Conservation (phyloP, 2,797 vertebrate species). For the Arctocebus calabarensis region DNA sequence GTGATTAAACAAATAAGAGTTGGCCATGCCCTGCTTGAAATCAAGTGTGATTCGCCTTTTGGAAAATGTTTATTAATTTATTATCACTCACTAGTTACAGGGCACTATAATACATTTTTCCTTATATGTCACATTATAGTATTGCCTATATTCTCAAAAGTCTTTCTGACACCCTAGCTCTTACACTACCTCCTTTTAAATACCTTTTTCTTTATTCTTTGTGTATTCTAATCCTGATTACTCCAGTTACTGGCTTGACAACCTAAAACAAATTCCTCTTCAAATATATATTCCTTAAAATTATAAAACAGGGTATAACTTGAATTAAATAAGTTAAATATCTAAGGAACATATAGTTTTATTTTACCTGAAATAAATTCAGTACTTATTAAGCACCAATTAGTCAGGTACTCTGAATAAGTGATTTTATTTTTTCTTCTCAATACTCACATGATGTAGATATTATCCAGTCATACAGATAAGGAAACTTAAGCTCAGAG, state of each 20-base stretch:
- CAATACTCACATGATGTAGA: not conserved
- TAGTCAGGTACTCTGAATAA: not conserved
- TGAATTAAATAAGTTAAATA: constrained; percentile 10
- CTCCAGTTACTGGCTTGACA: constrained; percentile 18
- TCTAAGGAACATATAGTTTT: not conserved
- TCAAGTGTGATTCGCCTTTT: not conserved
- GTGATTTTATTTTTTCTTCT: not conserved
- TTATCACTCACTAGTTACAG: not conserved
- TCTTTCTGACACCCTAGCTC: not conserved
- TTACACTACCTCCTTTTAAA: not conserved
- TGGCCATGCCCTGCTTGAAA: not conserved
- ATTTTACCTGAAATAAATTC: not conserved
- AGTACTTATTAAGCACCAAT: not conserved
- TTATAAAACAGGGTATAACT: not conserved
- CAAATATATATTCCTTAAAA: not conserved
- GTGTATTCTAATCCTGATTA: not conserved
- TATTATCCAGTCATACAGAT: not conserved
- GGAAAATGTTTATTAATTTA: not conserved
- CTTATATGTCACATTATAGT: not conserved
- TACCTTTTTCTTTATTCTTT: not conserved
- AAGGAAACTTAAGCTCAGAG: not conserved
- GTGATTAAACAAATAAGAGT: not conserved
- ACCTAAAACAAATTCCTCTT: not conserved
- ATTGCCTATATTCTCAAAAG: not conserved
- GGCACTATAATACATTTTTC: not conserved